These are phyloP conservation scores for Cantharis rustica DNA, from an alignment of 2,888 invertebrate genomes.

Conservation along the genomic window DNA sequence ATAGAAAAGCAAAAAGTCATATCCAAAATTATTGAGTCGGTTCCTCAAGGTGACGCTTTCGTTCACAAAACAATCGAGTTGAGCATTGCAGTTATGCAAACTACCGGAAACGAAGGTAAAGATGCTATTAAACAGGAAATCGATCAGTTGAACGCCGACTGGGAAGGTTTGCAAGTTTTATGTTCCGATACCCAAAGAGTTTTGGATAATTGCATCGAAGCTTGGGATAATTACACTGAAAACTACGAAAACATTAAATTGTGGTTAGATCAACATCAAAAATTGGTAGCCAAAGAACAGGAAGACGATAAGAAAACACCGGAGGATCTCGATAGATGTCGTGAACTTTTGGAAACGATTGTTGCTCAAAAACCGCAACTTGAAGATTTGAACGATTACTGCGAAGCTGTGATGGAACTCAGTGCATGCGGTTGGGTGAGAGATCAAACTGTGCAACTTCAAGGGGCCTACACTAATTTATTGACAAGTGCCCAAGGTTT, in stretches of 20 bases:
- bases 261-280: constrained; percentile 75
- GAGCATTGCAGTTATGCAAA: constrained; percentile 75
- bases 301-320: constrained; percentile 77
- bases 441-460: constrained; percentile 83
- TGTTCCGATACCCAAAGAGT: constrained; percentile 77
- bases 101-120: constrained; percentile 82
- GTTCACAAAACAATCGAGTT: constrained; percentile 75
- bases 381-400: constrained; percentile 85
- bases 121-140: constrained; percentile 82
- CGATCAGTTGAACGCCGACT: constrained; percentile 77
- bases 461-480: constrained; percentile 79
- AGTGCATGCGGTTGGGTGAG: constrained; percentile 84
- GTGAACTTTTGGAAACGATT: constrained; percentile 76
- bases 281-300: constrained; percentile 65
- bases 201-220: constrained; percentile 74
- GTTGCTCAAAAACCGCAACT: constrained; percentile 75
- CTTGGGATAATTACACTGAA: constrained; percentile 81
- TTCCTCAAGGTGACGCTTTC: constrained; percentile 74
- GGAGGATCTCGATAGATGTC: constrained; percentile 77
- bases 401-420: constrained; percentile 84
- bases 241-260: constrained; percentile 74
- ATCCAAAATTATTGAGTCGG: constrained; percentile 67
- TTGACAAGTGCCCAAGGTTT: constrained; percentile 80
- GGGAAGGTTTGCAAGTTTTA: constrained; percentile 79
- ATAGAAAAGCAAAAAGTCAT: constrained; percentile 78